Evolutionary conservation across 2,888 invertebrate genomes (phyloP).

Genomic region (Eupithecia centaureata): DNA sequence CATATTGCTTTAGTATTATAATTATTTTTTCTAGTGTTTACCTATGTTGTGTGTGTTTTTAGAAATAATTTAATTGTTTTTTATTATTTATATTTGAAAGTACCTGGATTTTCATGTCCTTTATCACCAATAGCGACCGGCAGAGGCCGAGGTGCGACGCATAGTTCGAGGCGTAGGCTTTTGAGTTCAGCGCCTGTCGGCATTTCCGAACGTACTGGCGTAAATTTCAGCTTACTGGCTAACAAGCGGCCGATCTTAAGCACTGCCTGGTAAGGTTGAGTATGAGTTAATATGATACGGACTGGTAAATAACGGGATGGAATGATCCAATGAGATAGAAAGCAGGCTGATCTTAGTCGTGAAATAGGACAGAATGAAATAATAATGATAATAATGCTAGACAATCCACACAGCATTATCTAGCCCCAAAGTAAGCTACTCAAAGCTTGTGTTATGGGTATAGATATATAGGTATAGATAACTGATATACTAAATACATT

Average conservation of each 20-base stretch:
- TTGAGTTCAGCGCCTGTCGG: constrained; percentile 63
- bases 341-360: not conserved
- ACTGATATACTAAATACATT: no score
- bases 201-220: constrained; percentile 56
- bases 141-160: constrained; percentile 56
- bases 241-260: constrained; percentile 66
- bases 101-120: not conserved
- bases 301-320: not conserved
- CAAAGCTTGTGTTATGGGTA: no score
- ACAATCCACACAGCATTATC: no score
- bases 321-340: not conserved
- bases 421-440: no score
- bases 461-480: no score
- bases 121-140: constrained; percentile 33
- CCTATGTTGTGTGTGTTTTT: no score
- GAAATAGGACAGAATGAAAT: not conserved
- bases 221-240: constrained; percentile 45
- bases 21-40: no score
- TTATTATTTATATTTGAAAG: not conserved
- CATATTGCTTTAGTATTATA: no score
- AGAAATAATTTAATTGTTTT: not conserved
- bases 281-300: not conserved
- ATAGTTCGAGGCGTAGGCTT: constrained; percentile 67
- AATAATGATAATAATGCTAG: no score
- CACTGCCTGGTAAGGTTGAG: constrained; percentile 54